Base-by-base conservation (phyloP, 2,113 vertebrate species). In the Cebidichthys violaceus region DNA sequence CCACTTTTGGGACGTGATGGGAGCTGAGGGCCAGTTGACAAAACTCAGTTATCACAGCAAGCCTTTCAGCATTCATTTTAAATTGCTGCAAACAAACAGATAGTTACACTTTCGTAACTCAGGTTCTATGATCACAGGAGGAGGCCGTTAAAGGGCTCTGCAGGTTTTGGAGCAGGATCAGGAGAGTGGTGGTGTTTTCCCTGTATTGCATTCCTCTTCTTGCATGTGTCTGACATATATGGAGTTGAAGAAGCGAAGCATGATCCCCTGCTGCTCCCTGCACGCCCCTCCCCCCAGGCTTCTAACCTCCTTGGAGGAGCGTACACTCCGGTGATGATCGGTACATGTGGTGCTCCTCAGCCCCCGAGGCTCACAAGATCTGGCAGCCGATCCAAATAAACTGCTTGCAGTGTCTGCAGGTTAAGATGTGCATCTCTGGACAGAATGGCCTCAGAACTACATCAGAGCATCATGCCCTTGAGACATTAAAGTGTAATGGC, bases 1-100 rank as follows among this genome's bases (percentile, higher is more conserved):
- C 67, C 80, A 64, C 75, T 87, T 83, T 66, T 57, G 67, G 70
- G 73, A 87, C 47, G 22, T 41, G 70, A 80, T 54, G 61, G 57
- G 62, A 64, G 61, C 64, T 54, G n/a, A 74, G 57, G 88, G 41
- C 70, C 80, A 47, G 79, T 33, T 70, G 67, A 80, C n/a, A 52
- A 80, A 76, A 75, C 70, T 43, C 43, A 4, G 70, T 57, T 70
- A 82, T 82, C 74, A n/a, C 65, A n/a, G 0, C 24, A 43, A 39
- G 27, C 67, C 37, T 67, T 75, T 74, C 31, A 57, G 39, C 11
- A 4, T 27, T 43, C 15, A 31, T 37, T 0, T 33, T 14, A 13
- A 66, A 79, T 75, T 55, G 75, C 29, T 2, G 0, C 3, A 66
- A 31, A 27, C 37, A 27, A 5, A 41, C 6, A 11, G 1, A 24